Conservation (phyloP, 2,888 invertebrate species). For the Mallateleia sp. region DNA sequence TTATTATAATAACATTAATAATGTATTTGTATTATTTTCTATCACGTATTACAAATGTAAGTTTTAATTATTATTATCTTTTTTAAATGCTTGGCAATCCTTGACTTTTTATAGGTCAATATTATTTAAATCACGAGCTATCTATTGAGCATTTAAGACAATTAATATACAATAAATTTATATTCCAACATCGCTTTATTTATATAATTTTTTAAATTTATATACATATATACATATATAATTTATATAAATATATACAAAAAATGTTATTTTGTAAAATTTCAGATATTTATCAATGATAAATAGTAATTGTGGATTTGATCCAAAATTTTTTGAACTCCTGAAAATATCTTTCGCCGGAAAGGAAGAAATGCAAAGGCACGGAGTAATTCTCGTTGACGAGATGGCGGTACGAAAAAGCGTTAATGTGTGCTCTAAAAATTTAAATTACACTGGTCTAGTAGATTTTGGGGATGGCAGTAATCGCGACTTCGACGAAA, state of each 20-base stretch:
- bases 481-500: not conserved
- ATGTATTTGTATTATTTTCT: too few species aligned
- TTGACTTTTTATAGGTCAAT: too few species aligned
- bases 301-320: constrained; percentile 60
- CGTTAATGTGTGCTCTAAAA: constrained; percentile 60
- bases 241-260: too few species aligned
- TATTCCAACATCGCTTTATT: too few species aligned
- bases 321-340: constrained; percentile 9
- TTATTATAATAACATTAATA: too few species aligned
- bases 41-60: too few species aligned
- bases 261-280: not conserved
- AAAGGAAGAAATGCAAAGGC: constrained; percentile 48
- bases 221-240: too few species aligned
- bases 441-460: constrained; percentile 59
- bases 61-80: too few species aligned
- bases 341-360: constrained; percentile 39
- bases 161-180: too few species aligned
- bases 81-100: too few species aligned
- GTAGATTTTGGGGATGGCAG: constrained; percentile 63
- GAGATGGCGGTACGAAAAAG: constrained; percentile 62
- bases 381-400: constrained; percentile 67
- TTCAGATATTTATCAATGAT: constrained; percentile 52
- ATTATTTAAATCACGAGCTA: too few species aligned
- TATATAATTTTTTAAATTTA: not conserved
- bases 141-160: too few species aligned